A percentile compares a stretch with the other conserved stretches of the same genome.
Evolutionary conservation across 1,140 invertebrate species (phyloP).

Genomic region (Lerema accius): DNA sequence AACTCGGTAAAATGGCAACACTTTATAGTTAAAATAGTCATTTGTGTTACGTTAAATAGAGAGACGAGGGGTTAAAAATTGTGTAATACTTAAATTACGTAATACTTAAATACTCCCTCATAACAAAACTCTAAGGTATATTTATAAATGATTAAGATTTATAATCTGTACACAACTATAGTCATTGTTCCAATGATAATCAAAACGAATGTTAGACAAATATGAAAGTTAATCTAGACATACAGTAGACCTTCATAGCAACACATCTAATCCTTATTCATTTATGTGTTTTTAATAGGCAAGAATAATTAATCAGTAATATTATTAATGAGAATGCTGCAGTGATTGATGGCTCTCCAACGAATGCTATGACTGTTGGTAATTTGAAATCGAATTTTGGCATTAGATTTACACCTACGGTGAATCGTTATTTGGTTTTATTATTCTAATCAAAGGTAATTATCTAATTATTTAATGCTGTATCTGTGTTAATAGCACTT

Average conservation of each 20-base stretch:
- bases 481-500: background rate
- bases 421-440: background rate
- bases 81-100: no score
- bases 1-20: no score
- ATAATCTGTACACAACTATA: no score
- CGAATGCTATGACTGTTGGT: conserved; percentile 11
- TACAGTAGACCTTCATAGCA: background rate
- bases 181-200: no score
- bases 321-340: conserved; percentile 22
- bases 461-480: background rate
- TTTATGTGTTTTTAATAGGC: conserved; percentile 20
- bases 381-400: conserved; percentile 22
- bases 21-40: no score
- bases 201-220: background rate
- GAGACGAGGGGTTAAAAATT: no score
- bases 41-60: no score
- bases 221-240: background rate
- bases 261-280: background rate
- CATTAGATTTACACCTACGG: conserved; percentile 8
- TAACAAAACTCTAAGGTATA: no score
- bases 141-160: no score
- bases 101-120: no score
- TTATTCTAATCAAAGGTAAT: background rate
- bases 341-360: conserved; percentile 23
- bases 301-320: conserved; percentile 26